phyloP scores from a whole-genome alignment of 1,140 invertebrate genomes.

The Sitobion miscanthi region DNA sequence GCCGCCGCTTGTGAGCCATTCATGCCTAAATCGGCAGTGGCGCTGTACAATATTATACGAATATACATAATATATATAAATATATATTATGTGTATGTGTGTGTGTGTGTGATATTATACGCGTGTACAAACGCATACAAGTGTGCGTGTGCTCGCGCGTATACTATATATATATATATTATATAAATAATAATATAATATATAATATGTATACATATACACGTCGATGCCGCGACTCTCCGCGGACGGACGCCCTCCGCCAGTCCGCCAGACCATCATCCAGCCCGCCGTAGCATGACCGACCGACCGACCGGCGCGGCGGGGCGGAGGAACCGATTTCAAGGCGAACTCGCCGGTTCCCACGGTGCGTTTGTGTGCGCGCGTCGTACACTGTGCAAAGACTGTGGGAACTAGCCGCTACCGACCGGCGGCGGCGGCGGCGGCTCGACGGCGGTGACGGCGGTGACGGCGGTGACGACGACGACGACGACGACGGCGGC shows the following conservation, averaged over 20 bases:
- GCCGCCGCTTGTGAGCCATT: slow-evolving; percentile 4
- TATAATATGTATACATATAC: neutral
- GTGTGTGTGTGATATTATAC: neutral
- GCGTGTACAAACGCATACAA: neutral
- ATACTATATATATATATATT: neutral
- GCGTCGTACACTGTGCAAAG: neutral
- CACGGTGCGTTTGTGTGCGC: slow-evolving; percentile 24
- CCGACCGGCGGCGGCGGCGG: slow-evolving; percentile 20
- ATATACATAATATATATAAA: neutral
- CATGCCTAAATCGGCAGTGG: slow-evolving; percentile 49
- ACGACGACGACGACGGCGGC: too few relatives aligned
- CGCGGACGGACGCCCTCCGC: slow-evolving; percentile 25
- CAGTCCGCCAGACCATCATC: neutral
- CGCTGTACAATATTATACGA: neutral
- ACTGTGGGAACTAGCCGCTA: slow-evolving; percentile 49
- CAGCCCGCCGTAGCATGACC: neutral
- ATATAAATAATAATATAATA: neutral
- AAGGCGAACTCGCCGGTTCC: slow-evolving; percentile 56
- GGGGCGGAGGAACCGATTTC: slow-evolving; percentile 40
- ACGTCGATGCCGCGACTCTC: slow-evolving; percentile 14
- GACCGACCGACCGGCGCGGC: neutral
- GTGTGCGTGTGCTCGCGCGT: too few relatives aligned
- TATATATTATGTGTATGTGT: neutral
- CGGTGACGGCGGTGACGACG: neutral
- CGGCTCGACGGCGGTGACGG: neutral